Evolutionary conservation across 2,888 invertebrate genomes (phyloP), one percentile per base, ranked within the genome.

Genomic region (Mesorhabditis belari): DNA sequence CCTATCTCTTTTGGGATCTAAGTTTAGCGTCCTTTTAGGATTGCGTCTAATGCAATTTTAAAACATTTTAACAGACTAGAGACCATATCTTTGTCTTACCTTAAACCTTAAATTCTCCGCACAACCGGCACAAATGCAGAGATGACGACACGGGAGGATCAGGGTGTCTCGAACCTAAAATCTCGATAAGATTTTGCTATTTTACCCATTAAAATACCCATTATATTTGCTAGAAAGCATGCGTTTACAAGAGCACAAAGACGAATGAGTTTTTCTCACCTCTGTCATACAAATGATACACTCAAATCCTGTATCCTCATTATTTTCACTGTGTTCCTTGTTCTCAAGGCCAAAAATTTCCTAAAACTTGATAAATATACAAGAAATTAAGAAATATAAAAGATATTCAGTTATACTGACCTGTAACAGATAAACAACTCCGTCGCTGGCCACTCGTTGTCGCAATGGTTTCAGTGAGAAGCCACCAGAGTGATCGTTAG

Each of bases 281-380:
- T 98, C 96, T 77, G 92, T 92, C 94, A 98, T 95, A 83, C 98
- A 98, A 80, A 98, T 96, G 44, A 98, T 95, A 84, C 98, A 98
- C 83, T 99, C 98, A 0, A 92, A 90, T 1, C 94, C 93, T 76
- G 90, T 91, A 78, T 93, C 92, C 77, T 93, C 92, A 0, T 59
- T 63, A 25, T 57, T 58, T 44, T 60, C 63, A 25, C 44, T 55
- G 6, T n/a, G 53, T 53, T 75, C 77, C 83, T 98, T 96, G 83
- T 98, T 98, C 84, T 98, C 98, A 77, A 98, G 95, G 21, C 98
- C 98, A 82, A 98, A 98, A 74, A 98, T 94, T 85, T 99, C 98
- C 69, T 73, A 58, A 35, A 65, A 62, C 27, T n/a, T n/a, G n/a
- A n/a, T n/a, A n/a, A n/a, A n/a, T n/a, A n/a, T n/a, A n/a, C n/a